Evolutionary conservation across 2,797 vertebrate genomes (phyloP).

Genomic region (Helarctos malayanus): DNA sequence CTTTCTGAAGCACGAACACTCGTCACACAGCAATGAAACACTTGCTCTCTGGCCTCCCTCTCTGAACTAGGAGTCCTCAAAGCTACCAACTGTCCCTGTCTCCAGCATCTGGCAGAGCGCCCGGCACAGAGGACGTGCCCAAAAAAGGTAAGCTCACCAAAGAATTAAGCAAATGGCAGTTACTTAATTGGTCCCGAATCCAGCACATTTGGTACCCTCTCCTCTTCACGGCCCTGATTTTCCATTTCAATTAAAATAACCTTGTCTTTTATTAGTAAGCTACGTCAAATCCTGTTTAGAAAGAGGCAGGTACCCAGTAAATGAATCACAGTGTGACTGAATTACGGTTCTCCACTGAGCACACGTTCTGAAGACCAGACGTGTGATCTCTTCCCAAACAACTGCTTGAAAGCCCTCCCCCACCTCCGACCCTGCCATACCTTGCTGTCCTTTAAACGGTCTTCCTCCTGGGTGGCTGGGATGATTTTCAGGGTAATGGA

Average conservation of each 20-base stretch:
- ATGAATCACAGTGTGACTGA: slow-evolving; percentile 53
- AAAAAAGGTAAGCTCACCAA: background rate
- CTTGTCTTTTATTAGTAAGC: slow-evolving; percentile 48
- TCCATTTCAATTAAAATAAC: slow-evolving; percentile 48
- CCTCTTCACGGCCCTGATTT: slow-evolving; percentile 3
- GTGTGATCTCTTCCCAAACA: rapidly evolving
- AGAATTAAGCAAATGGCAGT: background rate
- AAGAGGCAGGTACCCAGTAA: slow-evolving; percentile 21
- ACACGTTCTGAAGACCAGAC: background rate
- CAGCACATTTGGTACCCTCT: slow-evolving; percentile 7
- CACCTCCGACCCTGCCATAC: slow-evolving; percentile 83
- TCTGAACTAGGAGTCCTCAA: background rate
- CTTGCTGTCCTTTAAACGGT: slow-evolving; percentile 95
- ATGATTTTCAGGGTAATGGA: slow-evolving; percentile 98
- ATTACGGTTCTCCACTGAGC: background rate
- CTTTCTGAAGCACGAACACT: background rate
- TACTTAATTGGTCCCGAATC: background rate
- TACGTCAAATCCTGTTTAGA: background rate
- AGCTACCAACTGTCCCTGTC: background rate
- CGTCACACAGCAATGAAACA: background rate
- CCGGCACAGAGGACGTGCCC: slow-evolving; percentile 28
- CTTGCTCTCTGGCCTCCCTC: background rate
- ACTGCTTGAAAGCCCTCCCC: background rate
- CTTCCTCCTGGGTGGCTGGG: slow-evolving; percentile 95
- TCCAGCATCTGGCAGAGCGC: background rate